These are phyloP conservation scores for Argyrosomus japonicus DNA, from an alignment of 2,113 vertebrate species.

Conservation along the genomic window DNA sequence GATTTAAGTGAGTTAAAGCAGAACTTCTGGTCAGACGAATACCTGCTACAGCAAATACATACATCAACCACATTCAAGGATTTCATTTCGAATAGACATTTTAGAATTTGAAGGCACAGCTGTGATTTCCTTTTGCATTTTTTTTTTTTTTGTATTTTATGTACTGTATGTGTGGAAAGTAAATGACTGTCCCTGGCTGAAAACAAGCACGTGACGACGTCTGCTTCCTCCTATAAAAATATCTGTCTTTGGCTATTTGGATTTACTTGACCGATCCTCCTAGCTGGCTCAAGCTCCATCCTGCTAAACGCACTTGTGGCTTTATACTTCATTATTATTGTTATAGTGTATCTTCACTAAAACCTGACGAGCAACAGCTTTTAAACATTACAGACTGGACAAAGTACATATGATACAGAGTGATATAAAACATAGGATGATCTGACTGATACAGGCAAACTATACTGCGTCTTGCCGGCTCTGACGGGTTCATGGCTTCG, in stretches of 20 bases:
- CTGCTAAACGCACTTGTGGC: constrained; percentile 54
- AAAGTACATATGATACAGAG: constrained; percentile 22
- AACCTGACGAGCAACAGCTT: constrained; percentile 40
- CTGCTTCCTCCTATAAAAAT: constrained; percentile 56
- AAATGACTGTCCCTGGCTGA: not conserved
- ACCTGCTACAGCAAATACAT: not conserved
- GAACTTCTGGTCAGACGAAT: constrained; percentile 10
- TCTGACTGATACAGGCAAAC: constrained; percentile 49
- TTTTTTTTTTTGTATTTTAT: not conserved
- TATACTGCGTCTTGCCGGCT: constrained; percentile 32
- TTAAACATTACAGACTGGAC: constrained; percentile 33
- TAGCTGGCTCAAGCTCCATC: constrained; percentile 39
- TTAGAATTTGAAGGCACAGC: constrained; percentile 16
- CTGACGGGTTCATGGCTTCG: constrained; percentile 37
- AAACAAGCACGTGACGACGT: not conserved
- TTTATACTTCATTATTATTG: constrained; percentile 75
- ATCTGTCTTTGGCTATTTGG: constrained; percentile 66
- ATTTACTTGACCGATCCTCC: constrained; percentile 8
- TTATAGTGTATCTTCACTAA: constrained; percentile 49
- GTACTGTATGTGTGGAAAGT: not conserved
- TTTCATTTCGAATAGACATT: constrained; percentile 39
- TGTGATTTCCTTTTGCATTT: not conserved
- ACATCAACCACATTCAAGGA: constrained; percentile 21
- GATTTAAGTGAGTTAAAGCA: constrained; percentile 9
- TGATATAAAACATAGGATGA: constrained; percentile 44